Evolutionary conservation across 2,888 invertebrate genomes (phyloP), one percentile per base, ranked within the genome.

Genomic region (Syrphus vitripennis): DNA sequence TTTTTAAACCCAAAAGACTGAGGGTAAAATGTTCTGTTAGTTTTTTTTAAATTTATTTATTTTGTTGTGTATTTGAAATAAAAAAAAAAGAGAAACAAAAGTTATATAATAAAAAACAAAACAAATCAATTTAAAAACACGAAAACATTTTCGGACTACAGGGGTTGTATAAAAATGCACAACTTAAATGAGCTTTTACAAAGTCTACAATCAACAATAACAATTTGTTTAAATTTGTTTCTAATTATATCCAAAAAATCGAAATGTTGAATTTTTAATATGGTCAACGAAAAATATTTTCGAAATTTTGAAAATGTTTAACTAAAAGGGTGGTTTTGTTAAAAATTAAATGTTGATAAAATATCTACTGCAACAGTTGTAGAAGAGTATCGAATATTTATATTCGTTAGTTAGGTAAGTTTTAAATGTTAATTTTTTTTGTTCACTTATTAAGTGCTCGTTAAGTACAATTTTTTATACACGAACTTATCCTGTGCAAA

Each of bases 51-150:
- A 21, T 67, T 71, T 29, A 55, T 65, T 48, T 71, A 24, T 16
- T 65, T 65, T 50, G 55, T 71, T 87, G 88, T 88, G 83, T 81
- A 63, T 78, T 67, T 87, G 67, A 87, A 88, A 88, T 89, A 89
- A 89, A 87, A 50, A 88, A 89, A 88, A 88, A 87, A 83, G 12
- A 67, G 42, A 89, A 89, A 88, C 88, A 89, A 89, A 89, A 84
- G 88, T 71, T 75, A 87, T 65, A 63, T 75, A 80, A 87, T 88
- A 88, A 83, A 88, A 40, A 69, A 29, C 12, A 48, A 16, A 55
- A 31, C 7, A 12, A 31, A 21, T 26, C 9, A 19, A 12, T 59
- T 14, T 7, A 21, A 59, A 21, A 12, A 34, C 1, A 59, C n/a
- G 4, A 21, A 26, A 3, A 19, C 10, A 26, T 42, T 59, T 24